Conservation (phyloP, 23 tunicate genomes). For the Trididemnum nubilum region DNA sequence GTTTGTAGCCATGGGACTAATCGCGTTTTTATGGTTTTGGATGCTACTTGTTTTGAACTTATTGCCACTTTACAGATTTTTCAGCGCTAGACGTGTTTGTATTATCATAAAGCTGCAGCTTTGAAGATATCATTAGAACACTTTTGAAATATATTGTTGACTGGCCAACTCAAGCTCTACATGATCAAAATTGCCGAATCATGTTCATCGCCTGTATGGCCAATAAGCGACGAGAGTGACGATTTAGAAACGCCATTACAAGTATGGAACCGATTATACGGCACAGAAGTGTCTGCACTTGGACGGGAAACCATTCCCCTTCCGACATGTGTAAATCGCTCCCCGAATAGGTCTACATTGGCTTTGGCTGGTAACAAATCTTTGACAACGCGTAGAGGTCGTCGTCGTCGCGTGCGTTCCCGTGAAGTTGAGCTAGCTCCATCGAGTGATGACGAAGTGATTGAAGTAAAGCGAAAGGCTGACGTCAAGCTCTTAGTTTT, state of each 20-base stretch:
- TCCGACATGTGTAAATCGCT: neutral
- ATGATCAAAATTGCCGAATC: neutral
- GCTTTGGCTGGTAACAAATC: neutral
- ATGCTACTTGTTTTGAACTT: too few species aligned
- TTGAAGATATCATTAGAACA: too few species aligned
- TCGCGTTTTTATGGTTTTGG: too few species aligned
- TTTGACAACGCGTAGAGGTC: neutral
- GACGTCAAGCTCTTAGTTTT: neutral
- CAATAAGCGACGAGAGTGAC: constrained; percentile 51
- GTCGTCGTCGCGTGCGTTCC: constrained; percentile 14
- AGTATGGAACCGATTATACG: constrained; percentile 30
- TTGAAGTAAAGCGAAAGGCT: neutral
- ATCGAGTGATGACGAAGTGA: constrained; percentile 7
- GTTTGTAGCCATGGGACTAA: too few species aligned
- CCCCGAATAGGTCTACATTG: neutral
- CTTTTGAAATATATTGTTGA: too few species aligned
- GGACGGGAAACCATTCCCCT: neutral
- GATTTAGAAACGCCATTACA: constrained; percentile 41
- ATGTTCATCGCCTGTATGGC: neutral
- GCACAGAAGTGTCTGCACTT: neutral
- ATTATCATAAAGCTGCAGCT: too few species aligned
- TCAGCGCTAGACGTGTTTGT: too few species aligned
- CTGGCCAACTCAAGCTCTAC: neutral
- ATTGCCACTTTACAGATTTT: too few species aligned
- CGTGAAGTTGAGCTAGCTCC: neutral